These are phyloP conservation scores for Atherinosoma microstoma DNA, from an alignment of 2,797 vertebrate genomes.

Conservation along the genomic window DNA sequence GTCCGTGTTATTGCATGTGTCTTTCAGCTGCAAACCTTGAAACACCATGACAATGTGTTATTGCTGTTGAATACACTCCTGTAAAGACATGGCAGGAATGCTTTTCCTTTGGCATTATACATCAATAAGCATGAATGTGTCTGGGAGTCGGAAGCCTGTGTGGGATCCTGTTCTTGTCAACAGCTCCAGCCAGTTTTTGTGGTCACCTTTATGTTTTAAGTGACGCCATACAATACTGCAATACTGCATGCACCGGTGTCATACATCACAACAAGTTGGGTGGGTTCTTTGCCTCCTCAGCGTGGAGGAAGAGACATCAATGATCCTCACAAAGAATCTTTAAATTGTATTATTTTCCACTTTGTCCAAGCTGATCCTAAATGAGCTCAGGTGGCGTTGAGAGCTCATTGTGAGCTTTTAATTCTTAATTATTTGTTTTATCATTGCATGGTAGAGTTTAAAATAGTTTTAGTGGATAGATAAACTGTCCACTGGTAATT, in stretches of 20 bases:
- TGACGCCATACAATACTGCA: not conserved
- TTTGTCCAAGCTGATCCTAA: no score
- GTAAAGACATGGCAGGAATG: not conserved
- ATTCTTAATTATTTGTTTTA: not conserved
- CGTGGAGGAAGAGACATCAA: not conserved
- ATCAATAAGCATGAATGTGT: slow-evolving; percentile 14
- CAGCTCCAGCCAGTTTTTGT: not conserved
- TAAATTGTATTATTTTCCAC: no score
- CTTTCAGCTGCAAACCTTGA: not conserved
- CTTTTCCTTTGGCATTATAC: slow-evolving; percentile 14
- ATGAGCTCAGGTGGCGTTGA: no score
- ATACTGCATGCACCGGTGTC: not conserved
- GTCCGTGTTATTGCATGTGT: not conserved
- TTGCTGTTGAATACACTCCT: slow-evolving; percentile 6
- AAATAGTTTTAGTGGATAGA: not conserved
- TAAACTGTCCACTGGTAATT: no score
- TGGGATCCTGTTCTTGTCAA: slow-evolving; percentile 4
- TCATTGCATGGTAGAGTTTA: not conserved
- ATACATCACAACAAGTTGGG: not conserved
- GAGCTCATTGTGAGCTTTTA: no score
- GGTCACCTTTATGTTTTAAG: not conserved
- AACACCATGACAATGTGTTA: not conserved
- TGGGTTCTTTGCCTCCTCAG: not conserved
- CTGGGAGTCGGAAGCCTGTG: slow-evolving; percentile 17
- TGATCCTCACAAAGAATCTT: no score